These are phyloP conservation scores for Danionella cerebrum DNA, from an alignment of 2,113 vertebrate species.

Conservation along the genomic window DNA sequence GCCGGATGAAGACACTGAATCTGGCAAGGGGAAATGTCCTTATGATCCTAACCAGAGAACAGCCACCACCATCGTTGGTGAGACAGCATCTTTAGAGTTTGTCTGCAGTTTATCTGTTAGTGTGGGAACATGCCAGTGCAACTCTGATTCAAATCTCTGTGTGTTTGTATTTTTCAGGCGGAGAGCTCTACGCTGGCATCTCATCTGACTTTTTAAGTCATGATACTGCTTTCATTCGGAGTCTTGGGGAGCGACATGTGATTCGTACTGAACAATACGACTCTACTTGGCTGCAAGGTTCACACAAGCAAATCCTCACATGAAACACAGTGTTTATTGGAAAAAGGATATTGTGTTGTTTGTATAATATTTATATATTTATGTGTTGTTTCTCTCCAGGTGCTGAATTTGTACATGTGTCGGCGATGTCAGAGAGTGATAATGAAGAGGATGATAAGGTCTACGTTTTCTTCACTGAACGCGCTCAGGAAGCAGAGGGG, in stretches of 20 bases:
- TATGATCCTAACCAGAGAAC: slow-evolving; percentile 70
- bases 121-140: slow-evolving; percentile 9
- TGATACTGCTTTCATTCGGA: slow-evolving; percentile 71
- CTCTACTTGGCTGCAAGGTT: slow-evolving; percentile 71
- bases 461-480: slow-evolving; percentile 75
- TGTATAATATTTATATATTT: no score
- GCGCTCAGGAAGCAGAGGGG: slow-evolving; percentile 68
- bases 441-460: slow-evolving; percentile 76
- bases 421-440: slow-evolving; percentile 71
- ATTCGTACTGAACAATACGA: slow-evolving; percentile 75
- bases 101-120: slow-evolving; percentile 13
- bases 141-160: slow-evolving; percentile 7
- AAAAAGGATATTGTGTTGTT: neutral
- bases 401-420: slow-evolving; percentile 71
- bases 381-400: slow-evolving; percentile 43
- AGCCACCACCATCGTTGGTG: slow-evolving; percentile 64
- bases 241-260: slow-evolving; percentile 63
- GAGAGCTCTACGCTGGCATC: slow-evolving; percentile 71
- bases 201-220: slow-evolving; percentile 73
- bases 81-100: slow-evolving; percentile 13
- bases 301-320: neutral
- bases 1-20: slow-evolving; percentile 61
- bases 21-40: slow-evolving; percentile 72
- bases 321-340: neutral
- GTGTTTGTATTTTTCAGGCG: slow-evolving; percentile 48